phyloP scores from a whole-genome alignment of 2,797 vertebrate genomes.

The Meda fulgida region DNA sequence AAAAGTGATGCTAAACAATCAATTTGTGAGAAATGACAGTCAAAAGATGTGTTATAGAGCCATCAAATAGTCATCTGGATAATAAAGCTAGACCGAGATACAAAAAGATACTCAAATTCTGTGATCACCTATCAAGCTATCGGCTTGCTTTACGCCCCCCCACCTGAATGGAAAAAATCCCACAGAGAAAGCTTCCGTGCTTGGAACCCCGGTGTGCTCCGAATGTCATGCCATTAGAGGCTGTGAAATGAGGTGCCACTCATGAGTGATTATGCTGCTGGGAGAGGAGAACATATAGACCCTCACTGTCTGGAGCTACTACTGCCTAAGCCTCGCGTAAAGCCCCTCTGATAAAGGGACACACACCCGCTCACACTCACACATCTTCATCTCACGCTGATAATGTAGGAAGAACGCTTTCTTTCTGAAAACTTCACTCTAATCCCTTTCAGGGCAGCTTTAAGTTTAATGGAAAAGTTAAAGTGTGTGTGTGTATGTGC shows the following conservation, averaged over 20 bases:
- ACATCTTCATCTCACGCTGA: conserved; percentile 57
- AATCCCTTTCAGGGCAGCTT: conserved; percentile 75
- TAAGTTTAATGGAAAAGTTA: conserved; percentile 73
- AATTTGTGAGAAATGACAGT: conserved; percentile 20
- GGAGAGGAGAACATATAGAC: conserved; percentile 74
- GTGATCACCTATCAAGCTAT: conserved; percentile 41
- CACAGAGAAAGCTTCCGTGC: conserved; percentile 71
- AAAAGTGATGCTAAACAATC: conserved; percentile 3
- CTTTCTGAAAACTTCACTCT: conserved; percentile 54
- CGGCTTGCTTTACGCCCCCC: conserved; percentile 4
- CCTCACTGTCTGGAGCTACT: conserved; percentile 57
- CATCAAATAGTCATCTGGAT: not conserved
- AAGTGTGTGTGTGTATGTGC: conserved; percentile 37
- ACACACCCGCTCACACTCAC: conserved; percentile 42
- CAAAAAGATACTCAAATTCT: conserved; percentile 32
- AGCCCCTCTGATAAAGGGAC: conserved; percentile 52
- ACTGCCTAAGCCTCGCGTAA: conserved; percentile 52
- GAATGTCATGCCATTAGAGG: conserved; percentile 86
- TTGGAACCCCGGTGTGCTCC: conserved; percentile 76
- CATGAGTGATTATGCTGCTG: conserved; percentile 82
- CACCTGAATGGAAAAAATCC: conserved; percentile 52
- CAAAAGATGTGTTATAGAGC: not conserved
- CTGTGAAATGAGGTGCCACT: conserved; percentile 88
- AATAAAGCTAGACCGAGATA: conserved; percentile 15
- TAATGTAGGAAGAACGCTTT: conserved; percentile 51